phyloP scores from a whole-genome alignment of 2,888 invertebrate genomes.

The Cosmorhoe ocellata region DNA sequence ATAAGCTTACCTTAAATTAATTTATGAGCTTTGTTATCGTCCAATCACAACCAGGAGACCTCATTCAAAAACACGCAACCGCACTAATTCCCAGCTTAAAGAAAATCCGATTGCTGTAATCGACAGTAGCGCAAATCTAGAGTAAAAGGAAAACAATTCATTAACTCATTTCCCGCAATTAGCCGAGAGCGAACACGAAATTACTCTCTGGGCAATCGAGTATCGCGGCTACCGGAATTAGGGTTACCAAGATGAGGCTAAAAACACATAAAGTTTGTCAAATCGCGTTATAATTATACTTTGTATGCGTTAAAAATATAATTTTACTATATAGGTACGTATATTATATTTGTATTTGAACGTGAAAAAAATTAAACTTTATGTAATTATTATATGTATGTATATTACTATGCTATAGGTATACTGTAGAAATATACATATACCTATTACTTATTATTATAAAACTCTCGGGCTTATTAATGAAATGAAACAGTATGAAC shows the following conservation, averaged over 20 bases:
- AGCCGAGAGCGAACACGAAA: constrained; percentile 67
- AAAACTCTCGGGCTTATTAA: too few relatives aligned
- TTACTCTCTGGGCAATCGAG: constrained; percentile 67
- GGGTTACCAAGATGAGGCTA: constrained; percentile 8
- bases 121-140: constrained; percentile 52
- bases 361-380: too few relatives aligned
- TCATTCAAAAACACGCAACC: constrained; percentile 3
- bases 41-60: constrained; percentile 1
- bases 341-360: too few relatives aligned
- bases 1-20: not conserved
- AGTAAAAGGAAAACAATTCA: constrained; percentile 76
- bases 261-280: not conserved
- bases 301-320: too few relatives aligned
- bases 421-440: too few relatives aligned
- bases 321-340: too few relatives aligned
- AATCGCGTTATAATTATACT: too few relatives aligned
- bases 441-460: too few relatives aligned
- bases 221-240: constrained; percentile 9
- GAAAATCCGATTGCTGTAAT: constrained; percentile 28
- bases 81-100: constrained; percentile 14
- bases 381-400: too few relatives aligned
- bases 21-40: not conserved
- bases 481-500: too few relatives aligned
- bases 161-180: constrained; percentile 75
- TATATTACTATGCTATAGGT: too few relatives aligned